Evolutionary conservation across 2,113 vertebrate species (phyloP).

Genomic region (Noturus placidus): DNA sequence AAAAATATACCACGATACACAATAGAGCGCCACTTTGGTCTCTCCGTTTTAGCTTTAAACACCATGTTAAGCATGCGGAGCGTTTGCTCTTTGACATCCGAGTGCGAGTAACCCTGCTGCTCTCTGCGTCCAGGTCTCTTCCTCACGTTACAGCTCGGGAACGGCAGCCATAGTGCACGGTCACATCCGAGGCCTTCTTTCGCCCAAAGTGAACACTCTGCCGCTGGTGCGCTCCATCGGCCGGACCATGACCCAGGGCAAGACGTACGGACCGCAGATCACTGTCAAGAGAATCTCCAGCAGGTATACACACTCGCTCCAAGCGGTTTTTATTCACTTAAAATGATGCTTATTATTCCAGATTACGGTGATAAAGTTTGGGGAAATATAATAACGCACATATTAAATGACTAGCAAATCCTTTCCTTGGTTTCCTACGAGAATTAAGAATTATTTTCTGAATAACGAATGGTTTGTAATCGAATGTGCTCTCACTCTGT

Average conservation of each 20-base stretch:
- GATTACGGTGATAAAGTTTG: not conserved
- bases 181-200: constrained; percentile 75
- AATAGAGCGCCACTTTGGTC: not conserved
- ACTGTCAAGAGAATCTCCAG: constrained; percentile 79
- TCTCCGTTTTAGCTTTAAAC: not conserved
- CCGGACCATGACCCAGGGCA: constrained; percentile 80
- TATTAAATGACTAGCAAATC: not conserved
- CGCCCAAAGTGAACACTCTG: constrained; percentile 79
- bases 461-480: not conserved
- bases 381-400: not conserved
- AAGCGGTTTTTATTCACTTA: not conserved
- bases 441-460: too few species aligned
- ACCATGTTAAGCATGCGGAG: not conserved
- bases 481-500: not conserved
- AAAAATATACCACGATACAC: not conserved
- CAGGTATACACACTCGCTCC: constrained; percentile 55
- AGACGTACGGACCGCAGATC: constrained; percentile 80
- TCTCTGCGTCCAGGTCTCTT: constrained; percentile 60
- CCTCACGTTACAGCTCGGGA: constrained; percentile 75
- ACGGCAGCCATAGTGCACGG: constrained; percentile 74
- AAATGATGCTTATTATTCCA: not conserved
- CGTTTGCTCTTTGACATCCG: not conserved
- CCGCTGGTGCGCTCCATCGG: constrained; percentile 77
- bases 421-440: not conserved
- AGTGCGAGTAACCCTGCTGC: not conserved